phyloP scores from a whole-genome alignment of 2,888 invertebrate species.

The Chaetogeoica ovagalla region DNA sequence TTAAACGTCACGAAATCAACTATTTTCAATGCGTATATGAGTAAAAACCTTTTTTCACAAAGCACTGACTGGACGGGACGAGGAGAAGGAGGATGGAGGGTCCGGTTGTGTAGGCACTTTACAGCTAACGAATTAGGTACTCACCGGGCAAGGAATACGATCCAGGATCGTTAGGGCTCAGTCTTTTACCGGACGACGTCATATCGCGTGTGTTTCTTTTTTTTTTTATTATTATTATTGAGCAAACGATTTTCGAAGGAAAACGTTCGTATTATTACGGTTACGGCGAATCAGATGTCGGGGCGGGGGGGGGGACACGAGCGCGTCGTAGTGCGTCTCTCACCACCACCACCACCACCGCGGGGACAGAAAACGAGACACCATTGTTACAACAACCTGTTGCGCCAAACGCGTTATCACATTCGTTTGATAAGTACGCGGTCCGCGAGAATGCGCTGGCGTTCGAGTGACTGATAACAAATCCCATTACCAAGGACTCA shows the following conservation, averaged over 20 bases:
- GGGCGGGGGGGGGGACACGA: no score
- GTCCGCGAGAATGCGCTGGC: constrained; percentile 8
- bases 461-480: constrained; percentile 3
- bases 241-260: background rate
- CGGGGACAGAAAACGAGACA: no score
- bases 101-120: background rate
- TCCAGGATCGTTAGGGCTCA: constrained; percentile 53
- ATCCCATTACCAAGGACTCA: background rate
- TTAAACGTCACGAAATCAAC: no score
- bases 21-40: no score
- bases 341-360: background rate
- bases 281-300: no score
- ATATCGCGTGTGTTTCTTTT: background rate
- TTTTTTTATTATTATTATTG: no score
- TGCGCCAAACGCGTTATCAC: background rate
- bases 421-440: background rate
- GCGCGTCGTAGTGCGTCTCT: no score
- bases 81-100: no score
- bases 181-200: constrained; percentile 14
- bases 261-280: no score
- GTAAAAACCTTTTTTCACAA: no score
- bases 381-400: constrained; percentile 7
- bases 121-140: background rate
- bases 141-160: constrained; percentile 53
- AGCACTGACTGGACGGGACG: no score